Conservation (phyloP, 2,888 invertebrate species). For the Esperia sulphurella region DNA sequence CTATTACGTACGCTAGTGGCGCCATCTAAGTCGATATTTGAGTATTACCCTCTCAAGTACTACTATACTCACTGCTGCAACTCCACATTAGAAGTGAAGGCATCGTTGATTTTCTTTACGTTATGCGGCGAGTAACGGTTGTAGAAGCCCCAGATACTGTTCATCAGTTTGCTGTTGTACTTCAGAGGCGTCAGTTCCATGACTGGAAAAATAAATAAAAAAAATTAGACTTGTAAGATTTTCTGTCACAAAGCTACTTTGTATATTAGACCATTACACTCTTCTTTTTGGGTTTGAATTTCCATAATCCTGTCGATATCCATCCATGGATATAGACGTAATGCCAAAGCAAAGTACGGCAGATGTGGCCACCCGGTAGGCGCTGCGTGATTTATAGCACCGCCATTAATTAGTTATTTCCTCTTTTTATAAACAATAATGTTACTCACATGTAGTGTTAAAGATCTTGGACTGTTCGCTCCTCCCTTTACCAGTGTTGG, state of each 20-base stretch:
- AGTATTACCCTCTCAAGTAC: too few species aligned
- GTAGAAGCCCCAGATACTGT: conserved; percentile 94
- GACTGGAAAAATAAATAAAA: conserved; percentile 55
- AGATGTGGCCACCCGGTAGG: too few species aligned
- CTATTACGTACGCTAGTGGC: too few species aligned
- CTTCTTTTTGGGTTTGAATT: too few species aligned
- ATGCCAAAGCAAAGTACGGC: too few species aligned
- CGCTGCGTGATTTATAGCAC: too few species aligned
- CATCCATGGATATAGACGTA: too few species aligned
- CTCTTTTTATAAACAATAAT: background rate
- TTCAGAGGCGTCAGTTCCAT: conserved; percentile 84
- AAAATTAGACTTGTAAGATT: background rate
- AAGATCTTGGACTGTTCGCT: conserved; percentile 54
- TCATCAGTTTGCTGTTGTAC: conserved; percentile 93
- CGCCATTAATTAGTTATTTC: too few species aligned
- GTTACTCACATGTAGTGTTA: conserved; percentile 52
- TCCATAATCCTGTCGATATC: too few species aligned
- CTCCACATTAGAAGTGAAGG: conserved; percentile 61
- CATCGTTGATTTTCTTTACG: conserved; percentile 88
- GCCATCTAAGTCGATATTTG: too few species aligned
- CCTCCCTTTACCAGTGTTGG: conserved; percentile 64
- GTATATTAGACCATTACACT: too few species aligned
- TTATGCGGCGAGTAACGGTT: conserved; percentile 93
- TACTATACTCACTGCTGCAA: conserved; percentile 73
- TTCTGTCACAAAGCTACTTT: background rate